Conservation (phyloP, 2,797 vertebrate genomes). For the Danio choprae region DNA sequence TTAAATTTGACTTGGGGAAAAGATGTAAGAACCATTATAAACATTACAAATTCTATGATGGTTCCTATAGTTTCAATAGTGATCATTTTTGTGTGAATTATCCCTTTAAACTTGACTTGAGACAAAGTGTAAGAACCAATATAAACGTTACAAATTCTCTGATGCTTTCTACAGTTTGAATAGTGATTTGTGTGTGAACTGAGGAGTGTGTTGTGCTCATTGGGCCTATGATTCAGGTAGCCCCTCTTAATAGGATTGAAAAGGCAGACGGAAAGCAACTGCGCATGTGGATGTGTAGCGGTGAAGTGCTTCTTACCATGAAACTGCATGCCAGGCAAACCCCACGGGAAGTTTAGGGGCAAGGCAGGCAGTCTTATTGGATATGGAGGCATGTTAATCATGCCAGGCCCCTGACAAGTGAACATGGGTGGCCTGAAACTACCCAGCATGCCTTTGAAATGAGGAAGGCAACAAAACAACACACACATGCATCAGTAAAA, state of each 20-base stretch:
- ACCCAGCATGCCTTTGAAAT: conserved; percentile 89
- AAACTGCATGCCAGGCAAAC: conserved; percentile 88
- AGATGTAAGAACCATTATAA: too few relatives aligned
- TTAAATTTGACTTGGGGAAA: too few relatives aligned
- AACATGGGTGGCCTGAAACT: conserved; percentile 90
- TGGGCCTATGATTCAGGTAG: conserved; percentile 78
- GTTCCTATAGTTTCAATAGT: too few relatives aligned
- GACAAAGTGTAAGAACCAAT: too few relatives aligned
- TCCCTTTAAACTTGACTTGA: too few relatives aligned
- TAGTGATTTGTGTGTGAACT: too few relatives aligned
- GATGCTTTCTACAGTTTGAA: too few relatives aligned
- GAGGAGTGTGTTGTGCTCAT: conserved; percentile 32
- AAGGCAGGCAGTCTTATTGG: conserved; percentile 88
- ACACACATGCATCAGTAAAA: conserved; percentile 93
- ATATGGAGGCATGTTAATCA: conserved; percentile 94
- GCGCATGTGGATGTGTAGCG: conserved; percentile 69
- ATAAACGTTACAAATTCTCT: too few relatives aligned
- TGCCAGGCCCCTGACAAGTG: conserved; percentile 87
- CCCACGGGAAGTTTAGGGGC: conserved; percentile 87
- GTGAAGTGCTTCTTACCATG: conserved; percentile 89
- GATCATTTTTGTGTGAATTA: too few relatives aligned
- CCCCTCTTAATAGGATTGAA: conserved; percentile 80
- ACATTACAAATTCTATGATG: too few relatives aligned
- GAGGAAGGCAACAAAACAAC: conserved; percentile 83
- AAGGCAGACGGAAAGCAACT: conserved; percentile 85